A percentile compares a stretch with the other conserved stretches of the same genome.
Conservation (phyloP, 2,888 invertebrate species). For the Mongoloraphidia duomilia region DNA sequence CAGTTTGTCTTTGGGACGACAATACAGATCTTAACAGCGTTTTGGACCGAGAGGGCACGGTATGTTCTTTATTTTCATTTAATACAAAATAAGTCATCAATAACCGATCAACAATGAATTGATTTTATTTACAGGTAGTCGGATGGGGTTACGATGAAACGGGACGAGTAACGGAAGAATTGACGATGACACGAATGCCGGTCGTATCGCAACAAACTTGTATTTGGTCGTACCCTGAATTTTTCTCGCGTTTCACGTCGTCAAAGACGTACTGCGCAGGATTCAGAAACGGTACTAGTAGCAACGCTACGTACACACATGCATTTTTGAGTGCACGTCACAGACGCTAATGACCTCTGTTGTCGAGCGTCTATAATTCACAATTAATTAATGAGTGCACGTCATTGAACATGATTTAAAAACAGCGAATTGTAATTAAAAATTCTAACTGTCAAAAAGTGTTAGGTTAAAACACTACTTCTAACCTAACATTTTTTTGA, state of each 20-base stretch:
- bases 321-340: neutral
- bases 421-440: no score
- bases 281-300: conserved; percentile 27
- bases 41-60: conserved; percentile 19
- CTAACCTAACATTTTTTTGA: no score
- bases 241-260: conserved; percentile 42
- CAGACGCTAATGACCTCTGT: no score
- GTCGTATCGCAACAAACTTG: conserved; percentile 43
- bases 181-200: conserved; percentile 43
- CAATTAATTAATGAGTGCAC: no score
- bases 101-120: no score
- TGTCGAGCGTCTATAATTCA: no score
- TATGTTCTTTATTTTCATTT: neutral
- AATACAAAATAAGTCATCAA: no score
- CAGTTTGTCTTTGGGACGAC: conserved; percentile 26
- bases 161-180: conserved; percentile 39
- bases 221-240: conserved; percentile 42
- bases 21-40: conserved; percentile 15
- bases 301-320: neutral
- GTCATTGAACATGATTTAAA: no score
- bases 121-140: conserved; percentile 22
- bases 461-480: no score
- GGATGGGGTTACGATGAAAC: conserved; percentile 42
- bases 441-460: no score
- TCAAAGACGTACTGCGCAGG: conserved; percentile 38